phyloP scores from a whole-genome alignment of 2,113 vertebrate genomes.

The Spilogale gracilis region DNA sequence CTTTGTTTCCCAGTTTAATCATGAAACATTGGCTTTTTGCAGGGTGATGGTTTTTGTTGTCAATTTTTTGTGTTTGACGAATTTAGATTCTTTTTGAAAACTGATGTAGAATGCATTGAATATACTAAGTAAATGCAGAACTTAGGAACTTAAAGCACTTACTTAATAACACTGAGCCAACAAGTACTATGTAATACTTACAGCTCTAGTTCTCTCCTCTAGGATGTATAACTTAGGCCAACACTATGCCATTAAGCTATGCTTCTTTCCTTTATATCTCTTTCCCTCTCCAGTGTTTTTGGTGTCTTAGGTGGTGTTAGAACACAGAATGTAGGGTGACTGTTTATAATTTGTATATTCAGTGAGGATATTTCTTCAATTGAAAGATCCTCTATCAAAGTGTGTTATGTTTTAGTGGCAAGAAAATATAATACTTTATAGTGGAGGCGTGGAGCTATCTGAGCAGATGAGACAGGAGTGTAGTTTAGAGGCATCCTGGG shows the following conservation, averaged over 20 bases:
- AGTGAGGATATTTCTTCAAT: not conserved
- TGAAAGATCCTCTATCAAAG: slow-evolving; percentile 23
- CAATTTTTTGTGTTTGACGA: not conserved
- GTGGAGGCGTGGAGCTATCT: not conserved
- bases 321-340: not conserved
- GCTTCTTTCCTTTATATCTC: not conserved
- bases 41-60: not conserved
- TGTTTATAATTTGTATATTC: slow-evolving; percentile 26
- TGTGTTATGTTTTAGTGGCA: slow-evolving; percentile 39
- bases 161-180: not conserved
- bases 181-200: not conserved
- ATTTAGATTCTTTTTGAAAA: slow-evolving; percentile 25
- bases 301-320: slow-evolving; percentile 22
- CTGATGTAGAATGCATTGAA: not conserved
- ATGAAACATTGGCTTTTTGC: not conserved
- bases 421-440: slow-evolving; percentile 22
- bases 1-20: slow-evolving; percentile 9
- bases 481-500: not conserved
- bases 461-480: not conserved
- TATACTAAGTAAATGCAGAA: not conserved
- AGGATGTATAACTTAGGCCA: not conserved
- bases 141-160: not conserved
- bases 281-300: not conserved
- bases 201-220: not conserved
- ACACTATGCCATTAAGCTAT: not conserved